These are phyloP conservation scores for Salminus brasiliensis DNA, from an alignment of 2,113 vertebrate genomes.

Conservation along the genomic window DNA sequence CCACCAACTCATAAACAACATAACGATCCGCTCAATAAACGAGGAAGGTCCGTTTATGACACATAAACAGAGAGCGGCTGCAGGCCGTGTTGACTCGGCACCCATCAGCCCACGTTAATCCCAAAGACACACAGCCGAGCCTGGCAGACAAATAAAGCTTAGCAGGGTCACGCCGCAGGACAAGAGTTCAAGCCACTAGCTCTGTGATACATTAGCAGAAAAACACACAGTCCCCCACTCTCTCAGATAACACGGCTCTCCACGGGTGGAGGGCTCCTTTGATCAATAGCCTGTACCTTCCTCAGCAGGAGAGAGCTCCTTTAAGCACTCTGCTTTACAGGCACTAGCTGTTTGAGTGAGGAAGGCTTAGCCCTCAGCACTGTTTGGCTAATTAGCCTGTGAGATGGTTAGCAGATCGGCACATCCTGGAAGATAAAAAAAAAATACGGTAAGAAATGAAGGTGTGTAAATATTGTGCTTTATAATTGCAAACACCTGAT, in stretches of 20 bases:
- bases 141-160: slow-evolving; percentile 33
- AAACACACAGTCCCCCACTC: slow-evolving; percentile 15
- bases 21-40: slow-evolving; percentile 23
- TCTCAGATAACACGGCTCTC: slow-evolving; percentile 8
- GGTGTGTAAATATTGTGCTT: too few species aligned
- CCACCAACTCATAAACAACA: slow-evolving; percentile 28
- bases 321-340: slow-evolving; percentile 2
- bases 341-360: not conserved
- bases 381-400: slow-evolving; percentile 8
- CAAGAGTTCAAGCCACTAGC: slow-evolving; percentile 20
- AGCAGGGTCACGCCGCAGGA: slow-evolving; percentile 19
- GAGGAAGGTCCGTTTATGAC: slow-evolving; percentile 14
- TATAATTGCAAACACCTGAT: too few species aligned
- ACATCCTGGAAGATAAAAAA: not conserved
- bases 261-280: slow-evolving; percentile 13
- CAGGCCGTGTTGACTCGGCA: not conserved
- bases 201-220: slow-evolving; percentile 39
- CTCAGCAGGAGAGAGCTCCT: not conserved
- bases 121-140: slow-evolving; percentile 9
- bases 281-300: slow-evolving; percentile 40
- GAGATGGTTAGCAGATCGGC: not conserved
- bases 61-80: slow-evolving; percentile 14
- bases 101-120: slow-evolving; percentile 32
- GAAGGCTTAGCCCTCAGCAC: not conserved
- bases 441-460: too few species aligned